These are phyloP conservation scores for Drosophila pseudoobscura DNA, from an alignment of 1,140 invertebrate genomes.

Conservation along the genomic window DNA sequence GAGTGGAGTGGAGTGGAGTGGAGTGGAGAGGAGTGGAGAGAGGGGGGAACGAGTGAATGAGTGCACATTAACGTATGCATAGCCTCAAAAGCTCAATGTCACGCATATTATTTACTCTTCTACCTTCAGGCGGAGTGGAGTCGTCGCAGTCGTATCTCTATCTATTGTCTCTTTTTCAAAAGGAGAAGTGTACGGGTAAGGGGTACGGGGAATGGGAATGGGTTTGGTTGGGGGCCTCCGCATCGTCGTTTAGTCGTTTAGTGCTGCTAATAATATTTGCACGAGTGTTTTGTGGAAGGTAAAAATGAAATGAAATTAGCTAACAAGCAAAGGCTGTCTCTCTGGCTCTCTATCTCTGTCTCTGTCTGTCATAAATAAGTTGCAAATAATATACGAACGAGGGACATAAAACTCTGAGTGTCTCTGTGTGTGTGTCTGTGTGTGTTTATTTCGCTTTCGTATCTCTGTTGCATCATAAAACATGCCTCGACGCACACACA, in stretches of 20 bases:
- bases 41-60: too few relatives aligned
- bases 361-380: conserved; percentile 67
- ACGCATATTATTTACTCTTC: conserved; percentile 72
- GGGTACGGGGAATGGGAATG: too few relatives aligned
- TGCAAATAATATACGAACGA: conserved; percentile 66
- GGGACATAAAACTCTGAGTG: conserved; percentile 46
- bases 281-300: conserved; percentile 18
- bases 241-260: too few relatives aligned
- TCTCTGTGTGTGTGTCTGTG: conserved; percentile 40
- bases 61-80: conserved; percentile 65
- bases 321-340: conserved; percentile 48
- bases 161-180: conserved; percentile 32
- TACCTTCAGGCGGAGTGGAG: too few relatives aligned
- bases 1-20: conserved; percentile 7
- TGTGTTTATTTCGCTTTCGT: not conserved
- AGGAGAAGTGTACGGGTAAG: too few relatives aligned
- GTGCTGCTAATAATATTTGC: conserved; percentile 45
- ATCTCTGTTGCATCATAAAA: conserved; percentile 46
- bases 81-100: conserved; percentile 76
- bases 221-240: too few relatives aligned
- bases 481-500: conserved; percentile 47
- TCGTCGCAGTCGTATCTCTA: conserved; percentile 39
- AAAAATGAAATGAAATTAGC: conserved; percentile 57
- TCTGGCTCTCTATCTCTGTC: too few relatives aligned
- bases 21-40: conserved; percentile 11